A percentile compares a stretch with the other conserved stretches of the same genome.
These are phyloP conservation scores for Ariopsis seemanni DNA, from an alignment of 2,113 vertebrate genomes.

Conservation along the genomic window DNA sequence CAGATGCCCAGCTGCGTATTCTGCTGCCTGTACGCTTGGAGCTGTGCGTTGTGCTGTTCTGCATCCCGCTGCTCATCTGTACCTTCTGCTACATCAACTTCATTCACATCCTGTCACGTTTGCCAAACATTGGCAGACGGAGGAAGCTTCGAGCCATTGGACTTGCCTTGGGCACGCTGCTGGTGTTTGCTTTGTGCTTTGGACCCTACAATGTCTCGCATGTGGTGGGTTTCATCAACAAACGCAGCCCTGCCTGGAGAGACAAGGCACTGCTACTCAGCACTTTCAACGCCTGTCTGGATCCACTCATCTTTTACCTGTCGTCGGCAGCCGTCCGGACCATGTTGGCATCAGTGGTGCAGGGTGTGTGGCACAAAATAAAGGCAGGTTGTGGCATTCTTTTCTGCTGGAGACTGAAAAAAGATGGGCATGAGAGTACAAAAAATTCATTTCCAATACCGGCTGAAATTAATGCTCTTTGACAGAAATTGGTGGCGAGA, in stretches of 20 bases:
- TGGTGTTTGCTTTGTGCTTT: constrained; percentile 81
- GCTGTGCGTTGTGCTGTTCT: constrained; percentile 79
- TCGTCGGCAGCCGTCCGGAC: constrained; percentile 78
- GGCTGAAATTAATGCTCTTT: constrained; percentile 61
- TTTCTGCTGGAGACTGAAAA: neutral
- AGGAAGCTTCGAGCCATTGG: constrained; percentile 73
- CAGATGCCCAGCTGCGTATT: constrained; percentile 64
- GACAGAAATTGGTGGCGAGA: constrained; percentile 29
- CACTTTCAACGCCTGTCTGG: constrained; percentile 84
- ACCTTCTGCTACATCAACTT: constrained; percentile 78
- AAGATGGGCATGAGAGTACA: constrained; percentile 37
- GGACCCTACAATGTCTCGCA: constrained; percentile 87
- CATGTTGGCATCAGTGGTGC: constrained; percentile 57
- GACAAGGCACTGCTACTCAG: constrained; percentile 77
- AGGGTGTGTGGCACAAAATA: constrained; percentile 51
- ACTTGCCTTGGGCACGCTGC: constrained; percentile 73
- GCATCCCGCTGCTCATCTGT: constrained; percentile 76
- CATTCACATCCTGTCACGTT: constrained; percentile 68
- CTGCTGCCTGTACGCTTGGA: constrained; percentile 80
- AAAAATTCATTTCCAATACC: constrained; percentile 63
- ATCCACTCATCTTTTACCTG: constrained; percentile 88
- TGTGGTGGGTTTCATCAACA: constrained; percentile 73
- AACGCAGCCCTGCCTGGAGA: constrained; percentile 75
- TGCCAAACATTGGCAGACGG: constrained; percentile 69
- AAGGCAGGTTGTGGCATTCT: constrained; percentile 25